Conservation (phyloP, 2,113 vertebrate species). For the Heterotis niloticus region DNA sequence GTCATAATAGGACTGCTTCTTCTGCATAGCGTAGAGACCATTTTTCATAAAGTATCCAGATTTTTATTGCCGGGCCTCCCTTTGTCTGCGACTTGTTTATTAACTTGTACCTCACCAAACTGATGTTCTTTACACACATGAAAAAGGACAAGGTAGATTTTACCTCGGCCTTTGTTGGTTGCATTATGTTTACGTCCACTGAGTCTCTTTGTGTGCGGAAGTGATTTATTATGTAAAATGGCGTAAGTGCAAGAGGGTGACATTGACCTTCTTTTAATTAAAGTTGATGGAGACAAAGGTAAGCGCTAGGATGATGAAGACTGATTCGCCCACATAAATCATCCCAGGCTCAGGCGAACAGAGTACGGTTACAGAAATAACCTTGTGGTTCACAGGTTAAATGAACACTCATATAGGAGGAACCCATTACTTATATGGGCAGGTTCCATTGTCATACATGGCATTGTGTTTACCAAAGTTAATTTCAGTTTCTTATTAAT, state of each 20-base stretch:
- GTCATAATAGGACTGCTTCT: conserved; percentile 3
- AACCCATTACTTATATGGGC: conserved; percentile 34
- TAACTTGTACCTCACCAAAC: conserved; percentile 70
- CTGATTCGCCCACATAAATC: conserved; percentile 87
- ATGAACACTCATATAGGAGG: conserved; percentile 60
- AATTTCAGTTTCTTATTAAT: conserved; percentile 31
- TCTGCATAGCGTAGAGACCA: not conserved
- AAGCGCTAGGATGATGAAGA: conserved; percentile 88
- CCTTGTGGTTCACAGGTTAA: conserved; percentile 87
- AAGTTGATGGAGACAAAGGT: conserved; percentile 98
- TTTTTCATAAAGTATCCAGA: conserved; percentile 18
- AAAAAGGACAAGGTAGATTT: conserved; percentile 67
- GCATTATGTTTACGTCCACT: conserved; percentile 75
- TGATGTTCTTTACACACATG: conserved; percentile 66
- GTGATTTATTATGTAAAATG: conserved; percentile 99
- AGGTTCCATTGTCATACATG: conserved; percentile 32
- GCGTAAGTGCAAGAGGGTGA: conserved; percentile 85
- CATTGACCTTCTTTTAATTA: conserved; percentile 99
- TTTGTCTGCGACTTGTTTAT: conserved; percentile 63
- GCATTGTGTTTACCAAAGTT: conserved; percentile 27
- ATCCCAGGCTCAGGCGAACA: conserved; percentile 61
- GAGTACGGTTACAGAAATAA: conserved; percentile 81
- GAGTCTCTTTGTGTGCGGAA: conserved; percentile 73
- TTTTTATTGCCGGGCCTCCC: conserved; percentile 9
- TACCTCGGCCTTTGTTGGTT: conserved; percentile 65